phyloP scores from a whole-genome alignment of 2,113 vertebrate genomes.

The Actenoides hombroni region DNA sequence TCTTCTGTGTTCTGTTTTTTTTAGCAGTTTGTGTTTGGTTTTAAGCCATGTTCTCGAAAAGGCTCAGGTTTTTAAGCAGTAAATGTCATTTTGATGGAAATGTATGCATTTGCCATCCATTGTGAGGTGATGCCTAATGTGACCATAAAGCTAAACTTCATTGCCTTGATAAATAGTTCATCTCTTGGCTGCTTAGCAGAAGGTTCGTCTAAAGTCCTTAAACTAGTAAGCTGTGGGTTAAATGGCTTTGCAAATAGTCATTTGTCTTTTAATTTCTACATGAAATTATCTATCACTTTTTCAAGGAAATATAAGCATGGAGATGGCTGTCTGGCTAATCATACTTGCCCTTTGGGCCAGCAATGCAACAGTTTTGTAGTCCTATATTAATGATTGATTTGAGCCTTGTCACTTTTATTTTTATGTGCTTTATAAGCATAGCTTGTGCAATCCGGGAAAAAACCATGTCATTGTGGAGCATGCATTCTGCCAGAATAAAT shows the following conservation, averaged over 20 bases:
- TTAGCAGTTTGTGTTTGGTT: neutral
- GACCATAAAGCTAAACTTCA: constrained; percentile 40
- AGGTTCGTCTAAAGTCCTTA: constrained; percentile 5
- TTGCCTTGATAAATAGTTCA: constrained; percentile 33
- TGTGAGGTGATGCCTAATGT: neutral
- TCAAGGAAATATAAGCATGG: neutral
- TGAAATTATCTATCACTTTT: constrained; percentile 1
- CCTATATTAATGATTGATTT: neutral
- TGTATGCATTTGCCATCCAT: neutral
- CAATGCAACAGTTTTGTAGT: neutral
- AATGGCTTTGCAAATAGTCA: neutral
- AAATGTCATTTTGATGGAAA: constrained; percentile 57
- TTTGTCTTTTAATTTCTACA: constrained; percentile 45
- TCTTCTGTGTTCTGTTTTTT: neutral
- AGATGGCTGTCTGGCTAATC: neutral
- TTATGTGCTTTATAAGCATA: neutral
- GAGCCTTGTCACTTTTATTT: neutral
- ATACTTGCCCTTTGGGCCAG: neutral
- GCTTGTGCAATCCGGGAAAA: neutral
- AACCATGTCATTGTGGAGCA: neutral
- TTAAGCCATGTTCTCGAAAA: neutral
- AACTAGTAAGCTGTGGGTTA: constrained; percentile 8
- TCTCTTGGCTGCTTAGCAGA: neutral
- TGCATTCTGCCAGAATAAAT: neutral
- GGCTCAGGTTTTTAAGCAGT: neutral